phyloP scores from a whole-genome alignment of 2,797 vertebrate species.

The Clarias pachynema region DNA sequence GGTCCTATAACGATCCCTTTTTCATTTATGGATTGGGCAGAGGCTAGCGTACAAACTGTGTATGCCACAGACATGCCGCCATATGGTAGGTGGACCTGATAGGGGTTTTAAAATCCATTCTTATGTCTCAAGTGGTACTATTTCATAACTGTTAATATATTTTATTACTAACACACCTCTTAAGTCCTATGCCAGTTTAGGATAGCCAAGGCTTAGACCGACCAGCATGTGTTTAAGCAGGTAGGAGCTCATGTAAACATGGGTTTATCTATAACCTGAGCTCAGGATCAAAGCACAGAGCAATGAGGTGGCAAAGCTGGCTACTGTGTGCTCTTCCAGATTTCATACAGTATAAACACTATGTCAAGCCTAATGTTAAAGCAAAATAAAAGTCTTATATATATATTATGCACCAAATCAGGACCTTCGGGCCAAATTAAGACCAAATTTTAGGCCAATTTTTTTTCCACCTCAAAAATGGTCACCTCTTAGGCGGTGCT shows the following conservation, averaged over 20 bases:
- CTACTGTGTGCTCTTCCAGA: background rate
- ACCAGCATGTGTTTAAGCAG: background rate
- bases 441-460: background rate
- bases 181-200: background rate
- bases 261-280: background rate
- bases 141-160: background rate
- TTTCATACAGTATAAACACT: background rate
- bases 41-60: background rate
- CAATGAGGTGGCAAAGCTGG: background rate
- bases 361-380: background rate
- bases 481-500: background rate
- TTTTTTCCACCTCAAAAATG: background rate
- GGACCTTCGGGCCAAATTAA: background rate
- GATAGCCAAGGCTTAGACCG: background rate
- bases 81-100: background rate
- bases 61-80: background rate
- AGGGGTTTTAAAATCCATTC: background rate
- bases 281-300: background rate
- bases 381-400: background rate
- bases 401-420: background rate
- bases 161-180: background rate
- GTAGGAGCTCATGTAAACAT: background rate
- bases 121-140: background rate
- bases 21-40: background rate
- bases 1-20: background rate